Evolutionary conservation across 2,113 vertebrate genomes (phyloP).

Genomic region (Odontesthes bonariensis): DNA sequence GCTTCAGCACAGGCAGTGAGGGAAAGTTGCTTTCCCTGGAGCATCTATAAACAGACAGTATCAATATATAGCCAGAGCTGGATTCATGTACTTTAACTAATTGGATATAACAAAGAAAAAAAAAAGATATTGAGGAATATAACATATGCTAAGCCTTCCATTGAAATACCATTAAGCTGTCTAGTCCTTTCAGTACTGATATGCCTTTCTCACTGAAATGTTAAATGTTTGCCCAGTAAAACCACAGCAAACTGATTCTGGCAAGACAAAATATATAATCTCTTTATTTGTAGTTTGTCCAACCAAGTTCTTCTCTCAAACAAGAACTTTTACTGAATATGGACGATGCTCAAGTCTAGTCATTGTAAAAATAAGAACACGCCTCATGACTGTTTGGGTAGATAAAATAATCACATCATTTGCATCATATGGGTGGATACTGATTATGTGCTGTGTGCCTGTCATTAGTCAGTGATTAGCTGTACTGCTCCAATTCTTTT

Average conservation of each 20-base stretch:
- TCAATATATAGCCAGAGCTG: neutral
- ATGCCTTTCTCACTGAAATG: neutral
- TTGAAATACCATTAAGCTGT: neutral
- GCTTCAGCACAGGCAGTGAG: neutral
- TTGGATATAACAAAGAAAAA: no score
- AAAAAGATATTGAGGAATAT: no score
- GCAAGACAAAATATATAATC: neutral
- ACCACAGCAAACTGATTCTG: neutral
- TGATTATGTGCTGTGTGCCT: neutral
- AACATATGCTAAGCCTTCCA: neutral
- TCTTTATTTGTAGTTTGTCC: neutral
- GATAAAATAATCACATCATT: neutral
- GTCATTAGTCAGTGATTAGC: neutral
- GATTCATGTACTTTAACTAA: no score
- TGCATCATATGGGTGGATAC: neutral
- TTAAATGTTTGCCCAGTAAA: neutral
- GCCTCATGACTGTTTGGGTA: neutral
- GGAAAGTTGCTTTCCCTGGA: neutral
- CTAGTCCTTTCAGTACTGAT: neutral
- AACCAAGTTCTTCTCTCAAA: neutral
- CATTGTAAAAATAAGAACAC: no score
- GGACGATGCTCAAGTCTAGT: neutral
- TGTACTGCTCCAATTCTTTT: neutral
- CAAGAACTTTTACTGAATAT: neutral
- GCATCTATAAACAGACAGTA: conserved; percentile 3